These are phyloP conservation scores for Allobates femoralis DNA, from an alignment of 2,797 vertebrate genomes.

Conservation along the genomic window DNA sequence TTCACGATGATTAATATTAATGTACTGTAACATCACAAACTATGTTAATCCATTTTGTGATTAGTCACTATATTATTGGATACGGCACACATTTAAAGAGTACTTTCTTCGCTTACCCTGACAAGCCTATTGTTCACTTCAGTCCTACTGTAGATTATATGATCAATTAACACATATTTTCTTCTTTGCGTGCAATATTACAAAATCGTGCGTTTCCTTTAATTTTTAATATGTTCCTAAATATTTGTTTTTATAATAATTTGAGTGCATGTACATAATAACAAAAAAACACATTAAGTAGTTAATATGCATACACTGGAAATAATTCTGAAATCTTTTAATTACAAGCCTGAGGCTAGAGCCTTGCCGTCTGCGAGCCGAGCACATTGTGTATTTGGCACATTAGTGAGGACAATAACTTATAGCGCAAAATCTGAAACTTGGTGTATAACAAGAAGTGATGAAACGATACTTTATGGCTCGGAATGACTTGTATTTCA, in stretches of 20 bases:
- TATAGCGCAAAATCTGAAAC: slow-evolving; percentile 12
- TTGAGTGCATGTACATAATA: neutral
- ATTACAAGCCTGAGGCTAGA: slow-evolving; percentile 31
- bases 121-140: neutral
- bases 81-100: neutral
- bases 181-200: neutral
- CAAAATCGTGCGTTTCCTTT: neutral
- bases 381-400: slow-evolving; percentile 15
- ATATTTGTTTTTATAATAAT: slow-evolving; percentile 12
- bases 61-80: no score
- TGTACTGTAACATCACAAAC: no score
- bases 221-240: neutral
- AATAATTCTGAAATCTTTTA: slow-evolving; percentile 30
- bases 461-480: neutral
- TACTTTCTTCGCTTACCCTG: no score
- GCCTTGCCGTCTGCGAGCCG: slow-evolving; percentile 13
- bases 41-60: no score
- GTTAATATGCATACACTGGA: slow-evolving; percentile 3
- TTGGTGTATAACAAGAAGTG: neutral
- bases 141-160: neutral
- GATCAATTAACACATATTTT: neutral
- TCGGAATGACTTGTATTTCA: neutral
- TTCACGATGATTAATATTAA: no score
- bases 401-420: slow-evolving; percentile 23
- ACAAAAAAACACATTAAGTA: slow-evolving; percentile 4